Percentiles rank a stretch among this genome's conserved stretches.
Conservation (phyloP, 2,888 invertebrate species). For the Ditylenchus weischeri region DNA sequence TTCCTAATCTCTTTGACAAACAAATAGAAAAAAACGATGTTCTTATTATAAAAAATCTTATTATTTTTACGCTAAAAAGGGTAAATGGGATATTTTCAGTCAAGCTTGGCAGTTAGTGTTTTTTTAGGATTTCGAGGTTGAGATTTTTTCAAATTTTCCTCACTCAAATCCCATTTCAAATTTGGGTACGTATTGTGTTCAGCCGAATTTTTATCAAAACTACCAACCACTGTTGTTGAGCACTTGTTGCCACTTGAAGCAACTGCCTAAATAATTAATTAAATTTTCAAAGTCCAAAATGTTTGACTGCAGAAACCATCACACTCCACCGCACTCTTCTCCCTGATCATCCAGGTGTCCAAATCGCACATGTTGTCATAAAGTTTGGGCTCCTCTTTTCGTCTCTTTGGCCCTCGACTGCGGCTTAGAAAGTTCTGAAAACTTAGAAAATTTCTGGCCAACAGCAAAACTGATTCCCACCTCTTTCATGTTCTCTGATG, state of each 20-base stretch:
- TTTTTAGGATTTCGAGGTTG: too few relatives aligned
- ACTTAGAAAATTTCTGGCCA: conserved; percentile 8
- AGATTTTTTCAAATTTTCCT: too few relatives aligned
- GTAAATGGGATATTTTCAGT: neutral
- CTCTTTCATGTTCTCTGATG: conserved; percentile 50
- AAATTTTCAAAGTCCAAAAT: conserved; percentile 51
- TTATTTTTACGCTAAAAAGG: neutral
- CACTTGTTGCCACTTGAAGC: conserved; percentile 55
- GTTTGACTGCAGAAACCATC: conserved; percentile 43
- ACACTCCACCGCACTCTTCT: conserved; percentile 52
- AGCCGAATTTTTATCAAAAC: neutral
- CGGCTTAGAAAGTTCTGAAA: conserved; percentile 50
- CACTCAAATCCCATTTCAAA: neutral
- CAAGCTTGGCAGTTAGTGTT: too few relatives aligned
- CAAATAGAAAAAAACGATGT: too few relatives aligned
- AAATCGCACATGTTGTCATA: conserved; percentile 52
- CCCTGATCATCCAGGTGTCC: conserved; percentile 50
- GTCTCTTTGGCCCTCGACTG: conserved; percentile 45
- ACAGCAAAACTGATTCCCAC: conserved; percentile 24
- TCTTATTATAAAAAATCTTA: neutral
- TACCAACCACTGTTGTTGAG: conserved; percentile 43
- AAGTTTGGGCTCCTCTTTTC: conserved; percentile 42
- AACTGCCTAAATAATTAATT: conserved; percentile 44
- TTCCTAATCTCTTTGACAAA: too few relatives aligned
- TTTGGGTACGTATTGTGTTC: neutral